phyloP scores from a whole-genome alignment of 2,888 invertebrate genomes.

The Heliconius hortense region DNA sequence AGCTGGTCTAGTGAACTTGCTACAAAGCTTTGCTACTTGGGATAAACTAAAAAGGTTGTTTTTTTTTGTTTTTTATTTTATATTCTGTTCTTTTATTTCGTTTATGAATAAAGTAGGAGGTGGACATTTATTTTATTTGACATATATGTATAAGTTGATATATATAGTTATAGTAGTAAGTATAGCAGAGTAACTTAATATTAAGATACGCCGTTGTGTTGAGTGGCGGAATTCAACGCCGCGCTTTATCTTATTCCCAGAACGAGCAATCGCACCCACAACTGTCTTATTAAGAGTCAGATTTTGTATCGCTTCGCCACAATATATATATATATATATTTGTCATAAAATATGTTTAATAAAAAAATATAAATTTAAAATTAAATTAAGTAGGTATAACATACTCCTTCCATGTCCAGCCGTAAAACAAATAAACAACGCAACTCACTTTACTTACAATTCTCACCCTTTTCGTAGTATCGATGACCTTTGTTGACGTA shows the following conservation, averaged over 20 bases:
- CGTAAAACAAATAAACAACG: conserved; percentile 26
- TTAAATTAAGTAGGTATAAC: not conserved
- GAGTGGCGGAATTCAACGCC: too few relatives aligned
- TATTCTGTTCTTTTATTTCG: not conserved
- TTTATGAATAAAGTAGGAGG: not conserved
- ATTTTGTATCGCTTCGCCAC: too few relatives aligned
- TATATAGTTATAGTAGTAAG: too few relatives aligned
- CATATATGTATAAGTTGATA: too few relatives aligned
- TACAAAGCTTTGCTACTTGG: conserved; percentile 56
- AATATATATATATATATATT: too few relatives aligned
- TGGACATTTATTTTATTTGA: not conserved
- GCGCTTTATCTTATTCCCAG: too few relatives aligned
- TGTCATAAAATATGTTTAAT: not conserved
- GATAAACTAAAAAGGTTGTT: conserved; percentile 38
- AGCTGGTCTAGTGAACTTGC: conserved; percentile 58
- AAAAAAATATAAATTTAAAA: not conserved
- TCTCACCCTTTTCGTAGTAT: conserved; percentile 28
- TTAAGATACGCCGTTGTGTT: not conserved
- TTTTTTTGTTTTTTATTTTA: not conserved
- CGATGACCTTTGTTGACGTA: conserved; percentile 30
- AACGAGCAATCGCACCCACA: too few relatives aligned
- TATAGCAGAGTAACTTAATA: too few relatives aligned
- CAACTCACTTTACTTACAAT: conserved; percentile 27
- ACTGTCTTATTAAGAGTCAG: too few relatives aligned
- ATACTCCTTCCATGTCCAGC: not conserved